Evolutionary conservation across 1,140 invertebrate species (phyloP).

Genomic region (Drosophila oshimai): DNA sequence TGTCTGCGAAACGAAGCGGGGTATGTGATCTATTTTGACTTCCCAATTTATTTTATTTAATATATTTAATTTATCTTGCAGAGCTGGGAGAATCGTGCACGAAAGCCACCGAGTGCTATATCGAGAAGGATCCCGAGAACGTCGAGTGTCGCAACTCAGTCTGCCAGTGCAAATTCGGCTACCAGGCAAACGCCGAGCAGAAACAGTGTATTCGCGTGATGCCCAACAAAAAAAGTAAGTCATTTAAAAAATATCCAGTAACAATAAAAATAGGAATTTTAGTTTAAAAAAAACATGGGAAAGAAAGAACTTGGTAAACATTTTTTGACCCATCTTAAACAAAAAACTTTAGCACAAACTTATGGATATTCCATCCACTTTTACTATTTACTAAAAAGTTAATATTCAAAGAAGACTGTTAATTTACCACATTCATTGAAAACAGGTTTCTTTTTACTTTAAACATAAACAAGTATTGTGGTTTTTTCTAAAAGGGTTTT

Average conservation of each 20-base stretch:
- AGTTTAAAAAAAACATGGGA: too few species aligned
- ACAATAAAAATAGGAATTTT: not conserved
- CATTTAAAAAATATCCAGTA: not conserved
- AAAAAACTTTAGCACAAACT: too few species aligned
- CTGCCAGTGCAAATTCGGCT: slow-evolving; percentile 84
- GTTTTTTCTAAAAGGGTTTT: too few species aligned
- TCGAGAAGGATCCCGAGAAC: slow-evolving; percentile 74
- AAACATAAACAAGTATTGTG: too few species aligned
- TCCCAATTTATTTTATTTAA: not conserved
- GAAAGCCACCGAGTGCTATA: slow-evolving; percentile 83
- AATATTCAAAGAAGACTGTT: too few species aligned
- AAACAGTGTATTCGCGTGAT: slow-evolving; percentile 69
- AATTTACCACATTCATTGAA: too few species aligned
- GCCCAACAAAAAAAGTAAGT: slow-evolving; percentile 77
- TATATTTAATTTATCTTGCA: slow-evolving; percentile 23
- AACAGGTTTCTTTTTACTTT: too few species aligned
- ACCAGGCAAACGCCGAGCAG: slow-evolving; percentile 76
- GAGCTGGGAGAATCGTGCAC: slow-evolving; percentile 82
- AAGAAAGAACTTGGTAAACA: too few species aligned
- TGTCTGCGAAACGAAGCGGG: slow-evolving; percentile 58
- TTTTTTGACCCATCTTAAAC: too few species aligned
- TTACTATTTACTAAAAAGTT: too few species aligned
- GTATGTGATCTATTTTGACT: slow-evolving; percentile 5
- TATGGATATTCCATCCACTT: too few species aligned
- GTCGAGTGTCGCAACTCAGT: slow-evolving; percentile 84